Conservation (phyloP, 2,888 invertebrate genomes). For the Sesamia inferens region DNA sequence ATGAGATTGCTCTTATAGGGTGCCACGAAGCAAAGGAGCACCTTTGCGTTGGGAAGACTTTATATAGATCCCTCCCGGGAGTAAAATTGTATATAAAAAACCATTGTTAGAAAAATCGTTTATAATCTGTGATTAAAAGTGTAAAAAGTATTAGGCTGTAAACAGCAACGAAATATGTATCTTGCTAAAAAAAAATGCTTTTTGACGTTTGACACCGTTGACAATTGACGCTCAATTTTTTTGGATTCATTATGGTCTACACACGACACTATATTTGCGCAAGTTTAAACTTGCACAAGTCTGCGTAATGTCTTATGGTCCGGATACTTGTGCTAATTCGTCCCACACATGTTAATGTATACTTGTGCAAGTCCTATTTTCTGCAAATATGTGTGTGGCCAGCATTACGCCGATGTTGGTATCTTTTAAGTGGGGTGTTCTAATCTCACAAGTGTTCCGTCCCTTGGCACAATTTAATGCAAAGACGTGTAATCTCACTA, state of each 20-base stretch:
- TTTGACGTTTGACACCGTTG: constrained; percentile 57
- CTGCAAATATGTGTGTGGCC: too few relatives aligned
- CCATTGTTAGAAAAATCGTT: constrained; percentile 72
- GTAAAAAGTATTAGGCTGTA: constrained; percentile 83
- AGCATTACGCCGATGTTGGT: constrained; percentile 50
- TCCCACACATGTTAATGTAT: too few relatives aligned
- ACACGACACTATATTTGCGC: too few relatives aligned
- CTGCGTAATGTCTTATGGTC: too few relatives aligned
- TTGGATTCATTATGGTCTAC: constrained; percentile 32
- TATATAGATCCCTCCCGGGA: constrained; percentile 77
- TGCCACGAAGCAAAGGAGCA: constrained; percentile 68
- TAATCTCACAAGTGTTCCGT: constrained; percentile 77
- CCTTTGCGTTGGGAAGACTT: constrained; percentile 76
- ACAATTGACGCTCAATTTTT: constrained; percentile 59
- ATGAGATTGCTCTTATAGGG: constrained; percentile 74
- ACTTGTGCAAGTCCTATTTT: too few relatives aligned
- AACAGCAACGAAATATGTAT: constrained; percentile 82
- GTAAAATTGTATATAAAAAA: constrained; percentile 82
- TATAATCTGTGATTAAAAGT: constrained; percentile 81
- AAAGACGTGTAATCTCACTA: constrained; percentile 78
- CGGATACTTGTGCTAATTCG: too few relatives aligned
- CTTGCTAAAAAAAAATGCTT: constrained; percentile 55
- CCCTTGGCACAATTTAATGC: constrained; percentile 82
- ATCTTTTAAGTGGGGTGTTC: constrained; percentile 60
- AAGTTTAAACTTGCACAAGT: too few relatives aligned